phyloP scores from a whole-genome alignment of 2,888 invertebrate species.

The Rhamnusium bicolor region DNA sequence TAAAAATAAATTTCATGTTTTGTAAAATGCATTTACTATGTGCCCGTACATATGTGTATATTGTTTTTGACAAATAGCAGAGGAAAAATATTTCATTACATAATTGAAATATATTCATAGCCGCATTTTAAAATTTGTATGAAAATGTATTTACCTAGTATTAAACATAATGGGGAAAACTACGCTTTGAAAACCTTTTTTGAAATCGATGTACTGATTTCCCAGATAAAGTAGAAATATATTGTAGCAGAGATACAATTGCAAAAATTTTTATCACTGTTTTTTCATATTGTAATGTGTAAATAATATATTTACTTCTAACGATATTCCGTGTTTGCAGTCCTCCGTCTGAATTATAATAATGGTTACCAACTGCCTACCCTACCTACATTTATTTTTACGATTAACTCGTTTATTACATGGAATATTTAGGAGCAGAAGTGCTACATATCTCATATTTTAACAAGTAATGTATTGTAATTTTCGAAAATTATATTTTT shows the following conservation, averaged over 20 bases:
- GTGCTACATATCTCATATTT: too few species aligned
- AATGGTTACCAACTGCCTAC: too few species aligned
- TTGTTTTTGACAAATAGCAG: conserved; percentile 2
- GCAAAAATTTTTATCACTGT: background rate
- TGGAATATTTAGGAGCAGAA: too few species aligned
- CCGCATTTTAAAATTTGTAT: background rate
- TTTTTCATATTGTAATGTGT: background rate
- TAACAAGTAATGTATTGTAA: too few species aligned
- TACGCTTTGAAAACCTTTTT: background rate
- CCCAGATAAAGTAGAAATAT: background rate
- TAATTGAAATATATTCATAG: background rate
- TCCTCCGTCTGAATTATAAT: too few species aligned
- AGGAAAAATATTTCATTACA: conserved; percentile 12
- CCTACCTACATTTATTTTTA: too few species aligned
- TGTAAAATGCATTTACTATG: too few species aligned
- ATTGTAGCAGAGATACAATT: background rate
- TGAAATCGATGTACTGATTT: background rate
- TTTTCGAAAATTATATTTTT: background rate
- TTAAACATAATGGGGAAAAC: background rate
- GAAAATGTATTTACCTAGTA: background rate
- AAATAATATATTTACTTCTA: too few species aligned
- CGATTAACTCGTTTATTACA: too few species aligned
- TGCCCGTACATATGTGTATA: too few species aligned
- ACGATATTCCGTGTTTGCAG: too few species aligned
- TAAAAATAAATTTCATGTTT: too few species aligned